Evolutionary conservation across 53 echinoderm and acorn worm species (phyloP), one percentile per base, ranked within the genome.

Genomic region (Pentamera pediparva): DNA sequence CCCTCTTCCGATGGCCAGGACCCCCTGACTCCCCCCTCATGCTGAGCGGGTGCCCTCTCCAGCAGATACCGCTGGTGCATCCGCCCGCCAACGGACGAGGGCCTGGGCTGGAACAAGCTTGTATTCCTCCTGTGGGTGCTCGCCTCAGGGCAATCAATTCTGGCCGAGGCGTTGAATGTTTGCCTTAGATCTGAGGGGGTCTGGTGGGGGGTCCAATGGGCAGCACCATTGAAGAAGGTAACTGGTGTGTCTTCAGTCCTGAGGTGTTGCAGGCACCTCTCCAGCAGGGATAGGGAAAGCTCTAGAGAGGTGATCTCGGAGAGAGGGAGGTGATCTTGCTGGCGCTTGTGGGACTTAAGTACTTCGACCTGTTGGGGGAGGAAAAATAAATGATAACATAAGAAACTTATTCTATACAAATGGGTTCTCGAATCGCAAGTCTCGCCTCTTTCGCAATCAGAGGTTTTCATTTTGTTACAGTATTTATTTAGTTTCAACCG

Each of bases 401-500:
- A n/a, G n/a, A n/a, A n/a, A n/a, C n/a, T n/a, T n/a, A n/a, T n/a
- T n/a, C n/a, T n/a, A n/a, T n/a, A n/a, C n/a, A n/a, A n/a, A n/a
- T n/a, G n/a, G n/a, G n/a, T n/a, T n/a, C n/a, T n/a, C n/a, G n/a
- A n/a, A n/a, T n/a, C n/a, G n/a, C n/a, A n/a, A n/a, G n/a, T n/a
- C n/a, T n/a, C n/a, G n/a, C n/a, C n/a, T n/a, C n/a, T n/a, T n/a
- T n/a, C n/a, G n/a, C n/a, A n/a, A n/a, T n/a, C n/a, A n/a, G n/a
- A n/a, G n/a, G n/a, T n/a, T n/a, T n/a, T n/a, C n/a, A n/a, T n/a
- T n/a, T n/a, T n/a, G n/a, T n/a, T n/a, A n/a, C n/a, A n/a, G n/a
- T n/a, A n/a, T n/a, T n/a, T 43, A 67, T 39, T 67, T 67, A 29
- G 18, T 67, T 67, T 67, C 30, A 67, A 45, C 67, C 45, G 30